These are phyloP conservation scores for Sylvicola fuscatus DNA, from an alignment of 2,888 invertebrate genomes.

Conservation along the genomic window DNA sequence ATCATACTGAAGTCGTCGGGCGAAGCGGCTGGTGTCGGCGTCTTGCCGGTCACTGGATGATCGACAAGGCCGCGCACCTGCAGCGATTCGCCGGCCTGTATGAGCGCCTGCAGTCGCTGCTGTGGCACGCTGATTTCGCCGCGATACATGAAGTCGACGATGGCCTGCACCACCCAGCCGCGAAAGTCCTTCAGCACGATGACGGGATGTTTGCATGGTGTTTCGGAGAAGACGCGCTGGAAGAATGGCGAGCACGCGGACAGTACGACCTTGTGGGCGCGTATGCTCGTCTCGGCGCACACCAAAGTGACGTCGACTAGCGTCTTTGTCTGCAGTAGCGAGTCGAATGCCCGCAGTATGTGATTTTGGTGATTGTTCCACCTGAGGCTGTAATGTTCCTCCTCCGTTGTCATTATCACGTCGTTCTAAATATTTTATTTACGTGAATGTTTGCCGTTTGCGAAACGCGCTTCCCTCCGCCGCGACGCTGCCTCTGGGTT, in stretches of 20 bases:
- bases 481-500: too few species aligned
- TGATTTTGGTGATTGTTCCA: conserved; percentile 90
- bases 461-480: too few species aligned
- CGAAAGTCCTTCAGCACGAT: conserved; percentile 79
- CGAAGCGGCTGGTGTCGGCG: conserved; percentile 23
- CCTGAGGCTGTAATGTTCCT: conserved; percentile 72
- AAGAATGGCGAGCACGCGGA: conserved; percentile 81
- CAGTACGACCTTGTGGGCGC: conserved; percentile 80
- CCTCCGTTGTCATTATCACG: conserved; percentile 16
- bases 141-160: conserved; percentile 86
- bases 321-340: conserved; percentile 67
- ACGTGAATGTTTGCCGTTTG: not conserved
- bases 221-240: conserved; percentile 71
- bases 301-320: conserved; percentile 81
- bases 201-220: conserved; percentile 84
- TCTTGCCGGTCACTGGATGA: conserved; percentile 30
- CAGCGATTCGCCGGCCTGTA: conserved; percentile 71
- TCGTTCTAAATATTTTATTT: conserved; percentile 3
- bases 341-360: conserved; percentile 71
- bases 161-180: conserved; percentile 74
- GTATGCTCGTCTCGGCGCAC: conserved; percentile 64
- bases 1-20: conserved; percentile 20
- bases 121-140: conserved; percentile 79
- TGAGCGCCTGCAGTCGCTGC: conserved; percentile 61
- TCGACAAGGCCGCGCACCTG: conserved; percentile 64